phyloP scores from a whole-genome alignment of 2,888 invertebrate genomes.

The Plebejus melissa region DNA sequence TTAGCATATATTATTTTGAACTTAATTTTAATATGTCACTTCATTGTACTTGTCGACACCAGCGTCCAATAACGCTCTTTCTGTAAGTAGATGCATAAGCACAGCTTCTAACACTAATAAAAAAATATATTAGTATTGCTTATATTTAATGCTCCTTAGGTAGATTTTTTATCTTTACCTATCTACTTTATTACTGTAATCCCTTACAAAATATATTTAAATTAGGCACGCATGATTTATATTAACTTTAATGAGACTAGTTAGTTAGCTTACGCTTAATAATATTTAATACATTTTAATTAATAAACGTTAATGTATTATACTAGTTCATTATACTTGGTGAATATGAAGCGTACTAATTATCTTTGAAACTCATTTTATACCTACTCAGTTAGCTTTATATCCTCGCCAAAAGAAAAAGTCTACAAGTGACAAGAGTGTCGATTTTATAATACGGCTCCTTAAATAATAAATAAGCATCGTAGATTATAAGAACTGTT shows the following conservation, averaged over 20 bases:
- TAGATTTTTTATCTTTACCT: constrained; percentile 19
- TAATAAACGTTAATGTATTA: constrained; percentile 41
- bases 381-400: background rate
- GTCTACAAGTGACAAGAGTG: background rate
- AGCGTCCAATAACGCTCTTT: background rate
- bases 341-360: constrained; percentile 68
- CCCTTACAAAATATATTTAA: constrained; percentile 34
- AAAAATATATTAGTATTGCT: background rate
- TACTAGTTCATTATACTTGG: constrained; percentile 71
- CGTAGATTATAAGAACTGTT: background rate
- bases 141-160: constrained; percentile 6
- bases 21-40: constrained; percentile 33
- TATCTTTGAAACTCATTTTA: constrained; percentile 50
- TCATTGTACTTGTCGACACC: constrained; percentile 41
- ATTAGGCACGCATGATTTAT: constrained; percentile 75
- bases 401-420: background rate
- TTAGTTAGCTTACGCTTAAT: constrained; percentile 71
- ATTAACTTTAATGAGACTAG: constrained; percentile 73
- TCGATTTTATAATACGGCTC: background rate
- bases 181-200: constrained; percentile 9
- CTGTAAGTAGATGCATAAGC: background rate
- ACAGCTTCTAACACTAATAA: constrained; percentile 1
- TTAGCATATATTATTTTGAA: constrained; percentile 31
- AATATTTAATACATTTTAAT: constrained; percentile 47
- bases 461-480: background rate